A percentile compares a stretch with the other conserved stretches of the same genome.
phyloP scores from a whole-genome alignment of 2,113 vertebrate species.

The Pachypanchax playfairii region DNA sequence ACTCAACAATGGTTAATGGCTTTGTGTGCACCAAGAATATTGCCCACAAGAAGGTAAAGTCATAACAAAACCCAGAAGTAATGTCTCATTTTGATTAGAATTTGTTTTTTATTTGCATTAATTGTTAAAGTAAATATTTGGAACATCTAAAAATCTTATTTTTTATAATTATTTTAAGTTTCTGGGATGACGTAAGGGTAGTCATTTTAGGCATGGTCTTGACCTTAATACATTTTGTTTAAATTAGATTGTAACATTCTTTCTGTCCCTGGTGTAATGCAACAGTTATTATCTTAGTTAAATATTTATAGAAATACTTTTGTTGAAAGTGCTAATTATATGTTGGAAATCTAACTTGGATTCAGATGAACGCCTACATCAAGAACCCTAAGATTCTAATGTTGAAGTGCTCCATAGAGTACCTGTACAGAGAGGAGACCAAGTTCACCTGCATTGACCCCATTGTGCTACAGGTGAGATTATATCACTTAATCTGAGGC shows the following conservation, averaged over 20 bases:
- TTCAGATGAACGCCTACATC: constrained; percentile 94
- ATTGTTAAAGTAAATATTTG: too few relatives aligned
- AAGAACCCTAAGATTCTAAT: constrained; percentile 97
- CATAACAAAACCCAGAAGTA: too few relatives aligned
- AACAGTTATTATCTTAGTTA: too few relatives aligned
- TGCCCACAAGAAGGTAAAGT: constrained; percentile 95
- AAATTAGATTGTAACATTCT: too few relatives aligned
- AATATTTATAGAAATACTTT: neutral
- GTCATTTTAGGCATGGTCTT: too few relatives aligned
- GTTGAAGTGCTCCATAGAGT: constrained; percentile 97
- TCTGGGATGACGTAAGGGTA: too few relatives aligned
- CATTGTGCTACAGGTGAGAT: constrained; percentile 93
- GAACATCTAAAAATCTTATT: too few relatives aligned
- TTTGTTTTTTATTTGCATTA: neutral
- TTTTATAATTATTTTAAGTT: too few relatives aligned
- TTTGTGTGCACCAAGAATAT: constrained; percentile 98
- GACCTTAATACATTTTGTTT: too few relatives aligned
- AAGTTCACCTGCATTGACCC: constrained; percentile 98
- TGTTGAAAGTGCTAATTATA: neutral
- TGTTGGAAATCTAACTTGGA: constrained; percentile 3
- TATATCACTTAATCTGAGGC: too few relatives aligned
- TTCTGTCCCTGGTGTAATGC: too few relatives aligned
- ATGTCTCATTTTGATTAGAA: neutral
- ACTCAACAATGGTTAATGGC: constrained; percentile 93
- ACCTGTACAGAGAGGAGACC: constrained; percentile 97